Evolutionary conservation across 2,113 vertebrate species (phyloP).

Genomic region (Connochaetes taurinus): DNA sequence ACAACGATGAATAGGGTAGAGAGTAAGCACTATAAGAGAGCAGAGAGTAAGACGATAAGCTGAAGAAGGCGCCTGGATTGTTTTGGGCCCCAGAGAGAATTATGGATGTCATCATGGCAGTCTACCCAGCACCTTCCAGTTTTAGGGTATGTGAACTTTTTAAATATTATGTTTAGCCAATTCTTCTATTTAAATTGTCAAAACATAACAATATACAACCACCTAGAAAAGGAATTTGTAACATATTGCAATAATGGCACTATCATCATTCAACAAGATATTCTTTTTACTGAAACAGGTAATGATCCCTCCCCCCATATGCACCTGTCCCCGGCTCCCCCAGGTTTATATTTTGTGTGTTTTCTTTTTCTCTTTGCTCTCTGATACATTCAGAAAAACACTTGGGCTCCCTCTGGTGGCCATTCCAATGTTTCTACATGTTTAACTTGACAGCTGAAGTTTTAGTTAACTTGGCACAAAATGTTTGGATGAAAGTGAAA

Average conservation of each 20-base stretch:
- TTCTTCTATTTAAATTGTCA: neutral
- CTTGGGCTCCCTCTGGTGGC: constrained; percentile 78
- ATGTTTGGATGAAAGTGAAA: neutral
- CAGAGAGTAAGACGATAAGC: neutral
- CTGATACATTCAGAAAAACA: constrained; percentile 50
- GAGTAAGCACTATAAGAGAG: neutral
- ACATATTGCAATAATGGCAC: neutral
- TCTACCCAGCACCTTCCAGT: constrained; percentile 10
- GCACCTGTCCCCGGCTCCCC: neutral
- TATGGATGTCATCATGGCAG: neutral
- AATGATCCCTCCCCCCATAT: neutral
- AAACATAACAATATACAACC: neutral
- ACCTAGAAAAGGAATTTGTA: neutral
- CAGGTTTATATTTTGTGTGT: neutral
- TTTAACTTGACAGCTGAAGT: neutral
- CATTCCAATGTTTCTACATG: neutral
- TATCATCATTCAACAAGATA: neutral
- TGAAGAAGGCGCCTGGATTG: neutral
- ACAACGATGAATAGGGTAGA: neutral
- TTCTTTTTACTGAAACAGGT: neutral
- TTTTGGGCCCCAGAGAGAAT: neutral
- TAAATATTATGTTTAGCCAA: neutral
- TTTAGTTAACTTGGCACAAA: neutral
- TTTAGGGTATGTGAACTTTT: constrained; percentile 49
- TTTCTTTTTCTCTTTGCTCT: neutral